Base-by-base conservation (phyloP, 2,888 invertebrate species). In the Nephrocerus scutellatus region DNA sequence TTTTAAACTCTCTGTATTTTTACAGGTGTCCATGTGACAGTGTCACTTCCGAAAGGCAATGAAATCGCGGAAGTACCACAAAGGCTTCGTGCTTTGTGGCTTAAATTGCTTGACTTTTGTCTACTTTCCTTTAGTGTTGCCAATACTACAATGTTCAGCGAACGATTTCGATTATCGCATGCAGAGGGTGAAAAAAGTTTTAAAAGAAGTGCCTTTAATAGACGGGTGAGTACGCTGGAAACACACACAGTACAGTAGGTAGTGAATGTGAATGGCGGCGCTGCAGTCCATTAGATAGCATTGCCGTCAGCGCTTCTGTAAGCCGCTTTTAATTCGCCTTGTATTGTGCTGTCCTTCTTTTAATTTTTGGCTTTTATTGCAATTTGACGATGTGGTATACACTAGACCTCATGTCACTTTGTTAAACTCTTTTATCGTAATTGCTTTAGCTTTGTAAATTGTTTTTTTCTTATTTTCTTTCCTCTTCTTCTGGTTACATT, bases 121-220 rank as follows among this genome's bases (percentile, higher is more conserved):
- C 49, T 63, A 64, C 53, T 60, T 66, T 51, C 59, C 69, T 47
- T 50, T 66, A 49, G 57, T 65, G 39, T 49, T 64, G 52, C 66
- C 66, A 40, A 60, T 66, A 33, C 48, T 65, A 42, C 51, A 55
- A 61, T 63, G 64, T 50, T 56, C 62, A 44, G 62, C 60, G 44
- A 67, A 74, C 47, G 70, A 75, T 10, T 71, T 74, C 50, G 72
- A 71, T 8, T 76, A 74, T 12, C 74, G 74, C 62, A 62, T 75
- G 56, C 72, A 75, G 53, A 70, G 71, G 23, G 75, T 76, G 39
- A 68, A 72, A 44, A 71, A 72, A 59, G 74, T 76, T 36, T 66
- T 77, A 48, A 70, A 70, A 49, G 76, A 77, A 59, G 76, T 77
- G 54, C 77, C 77, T 39, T 70, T 77, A 56, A 76, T 77, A 59